These are phyloP conservation scores for Cerceris ruficornis DNA, from an alignment of 2,888 invertebrate genomes.

Conservation along the genomic window DNA sequence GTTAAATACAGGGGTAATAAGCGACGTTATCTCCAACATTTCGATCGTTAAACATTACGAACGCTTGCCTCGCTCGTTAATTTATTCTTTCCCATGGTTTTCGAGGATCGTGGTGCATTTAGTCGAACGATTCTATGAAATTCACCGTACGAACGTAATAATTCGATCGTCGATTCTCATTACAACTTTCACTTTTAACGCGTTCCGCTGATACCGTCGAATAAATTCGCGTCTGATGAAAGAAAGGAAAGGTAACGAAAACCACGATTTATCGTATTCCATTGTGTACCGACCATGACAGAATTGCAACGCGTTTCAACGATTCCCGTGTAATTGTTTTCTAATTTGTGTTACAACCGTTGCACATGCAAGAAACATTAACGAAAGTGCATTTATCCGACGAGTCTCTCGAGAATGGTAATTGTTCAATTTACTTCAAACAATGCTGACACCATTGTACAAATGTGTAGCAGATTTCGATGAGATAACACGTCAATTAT, in stretches of 20 bases:
- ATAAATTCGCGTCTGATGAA: conserved; percentile 21
- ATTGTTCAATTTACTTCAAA: neutral
- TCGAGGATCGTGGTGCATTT: neutral
- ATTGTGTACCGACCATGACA: conserved; percentile 14
- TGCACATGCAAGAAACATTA: neutral
- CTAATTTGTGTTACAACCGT: neutral
- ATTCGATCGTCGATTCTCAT: conserved; percentile 15
- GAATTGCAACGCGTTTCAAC: neutral
- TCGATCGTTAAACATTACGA: neutral
- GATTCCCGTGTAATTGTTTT: neutral
- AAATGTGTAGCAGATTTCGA: neutral
- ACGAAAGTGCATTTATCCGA: neutral
- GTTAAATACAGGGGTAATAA: neutral
- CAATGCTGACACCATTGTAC: neutral
- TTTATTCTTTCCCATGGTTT: neutral
- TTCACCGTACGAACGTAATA: conserved; percentile 10
- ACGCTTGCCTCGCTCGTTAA: conserved; percentile 28
- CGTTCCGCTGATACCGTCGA: conserved; percentile 1
- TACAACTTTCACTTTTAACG: conserved; percentile 55
- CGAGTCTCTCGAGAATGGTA: neutral
- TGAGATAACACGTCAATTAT: neutral
- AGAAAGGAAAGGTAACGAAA: conserved; percentile 46
- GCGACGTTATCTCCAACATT: neutral
- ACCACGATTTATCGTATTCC: conserved; percentile 2
- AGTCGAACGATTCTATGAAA: no score